These are phyloP conservation scores for Gallinago solitaria DNA, from an alignment of 2,797 vertebrate species.

Conservation along the genomic window DNA sequence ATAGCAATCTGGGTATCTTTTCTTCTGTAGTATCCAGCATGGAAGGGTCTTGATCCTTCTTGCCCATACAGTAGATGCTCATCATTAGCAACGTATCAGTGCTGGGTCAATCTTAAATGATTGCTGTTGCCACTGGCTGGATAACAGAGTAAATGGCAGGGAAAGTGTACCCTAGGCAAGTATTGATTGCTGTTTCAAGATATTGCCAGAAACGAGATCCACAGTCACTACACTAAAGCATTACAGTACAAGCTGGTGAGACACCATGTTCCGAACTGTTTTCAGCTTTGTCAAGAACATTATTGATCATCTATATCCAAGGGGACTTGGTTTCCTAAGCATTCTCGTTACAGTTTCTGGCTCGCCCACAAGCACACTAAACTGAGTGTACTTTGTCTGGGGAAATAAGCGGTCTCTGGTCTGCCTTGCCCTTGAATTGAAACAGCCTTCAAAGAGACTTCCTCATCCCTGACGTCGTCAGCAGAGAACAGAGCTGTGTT, in stretches of 20 bases:
- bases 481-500: conserved; percentile 8
- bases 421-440: conserved; percentile 5
- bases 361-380: not conserved
- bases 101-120: not conserved
- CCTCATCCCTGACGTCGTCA: not conserved
- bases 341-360: conserved; percentile 24
- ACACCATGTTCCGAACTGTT: not conserved
- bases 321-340: conserved; percentile 1
- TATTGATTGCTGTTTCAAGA: conserved; percentile 25
- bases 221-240: not conserved
- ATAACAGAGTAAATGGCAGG: conserved; percentile 10
- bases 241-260: not conserved
- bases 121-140: not conserved
- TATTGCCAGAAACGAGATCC: not conserved
- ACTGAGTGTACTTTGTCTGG: not conserved
- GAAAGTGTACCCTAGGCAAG: not conserved
- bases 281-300: not conserved
- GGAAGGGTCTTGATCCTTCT: not conserved
- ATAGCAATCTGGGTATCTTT: not conserved
- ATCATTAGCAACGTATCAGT: not conserved
- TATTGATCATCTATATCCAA: conserved; percentile 41
- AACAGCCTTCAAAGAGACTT: not conserved
- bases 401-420: not conserved
- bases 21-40: not conserved
- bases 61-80: not conserved